Conservation (phyloP, 2,797 vertebrate species). For the Poecilia velifera region DNA sequence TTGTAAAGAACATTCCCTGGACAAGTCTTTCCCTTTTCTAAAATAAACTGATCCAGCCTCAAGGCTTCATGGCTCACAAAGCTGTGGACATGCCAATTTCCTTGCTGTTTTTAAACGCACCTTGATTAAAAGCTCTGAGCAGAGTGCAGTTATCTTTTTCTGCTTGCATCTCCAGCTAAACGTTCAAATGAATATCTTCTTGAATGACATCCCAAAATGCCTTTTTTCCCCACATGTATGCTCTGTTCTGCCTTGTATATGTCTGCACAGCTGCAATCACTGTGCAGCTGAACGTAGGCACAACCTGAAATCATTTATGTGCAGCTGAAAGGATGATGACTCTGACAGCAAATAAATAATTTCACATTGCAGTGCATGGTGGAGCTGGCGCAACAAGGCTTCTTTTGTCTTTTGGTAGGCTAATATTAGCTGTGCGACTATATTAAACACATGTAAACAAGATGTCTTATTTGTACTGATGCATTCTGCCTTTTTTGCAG, state of each 20-base stretch:
- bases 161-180: slow-evolving; percentile 42
- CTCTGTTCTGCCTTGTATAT: slow-evolving; percentile 24
- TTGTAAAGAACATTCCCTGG: neutral
- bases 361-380: slow-evolving; percentile 27
- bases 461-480: slow-evolving; percentile 21
- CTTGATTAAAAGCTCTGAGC: slow-evolving; percentile 52
- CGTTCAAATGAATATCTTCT: slow-evolving; percentile 48
- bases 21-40: neutral
- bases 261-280: slow-evolving; percentile 43
- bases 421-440: slow-evolving; percentile 34
- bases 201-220: slow-evolving; percentile 51
- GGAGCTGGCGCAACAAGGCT: slow-evolving; percentile 16
- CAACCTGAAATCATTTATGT: slow-evolving; percentile 47
- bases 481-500: slow-evolving; percentile 1
- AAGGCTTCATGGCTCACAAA: slow-evolving; percentile 15
- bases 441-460: slow-evolving; percentile 30
- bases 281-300: slow-evolving; percentile 35
- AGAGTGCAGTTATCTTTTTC: slow-evolving; percentile 49
- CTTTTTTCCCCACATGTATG: slow-evolving; percentile 17
- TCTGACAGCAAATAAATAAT: slow-evolving; percentile 53
- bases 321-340: slow-evolving; percentile 43
- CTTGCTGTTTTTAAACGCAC: slow-evolving; percentile 49
- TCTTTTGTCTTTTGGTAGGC: slow-evolving; percentile 29
- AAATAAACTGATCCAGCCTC: slow-evolving; percentile 13
- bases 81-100: slow-evolving; percentile 34